Base-by-base conservation (phyloP, 2,888 invertebrate genomes). In the Eristalis intricaria region DNA sequence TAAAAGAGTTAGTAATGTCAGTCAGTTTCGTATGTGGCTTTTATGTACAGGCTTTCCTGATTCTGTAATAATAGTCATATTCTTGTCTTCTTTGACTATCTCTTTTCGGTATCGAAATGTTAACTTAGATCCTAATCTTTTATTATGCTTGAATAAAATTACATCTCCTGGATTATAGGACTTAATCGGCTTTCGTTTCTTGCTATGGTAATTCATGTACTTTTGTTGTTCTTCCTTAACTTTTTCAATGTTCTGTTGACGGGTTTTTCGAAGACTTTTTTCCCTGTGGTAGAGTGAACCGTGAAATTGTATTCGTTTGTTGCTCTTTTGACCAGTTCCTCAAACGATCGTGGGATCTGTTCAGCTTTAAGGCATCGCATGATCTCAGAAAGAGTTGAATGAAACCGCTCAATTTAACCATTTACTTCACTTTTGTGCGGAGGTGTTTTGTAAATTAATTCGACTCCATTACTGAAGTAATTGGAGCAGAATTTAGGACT, bases 11-110 rank as follows among this genome's bases (percentile, higher is more conserved):
- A 2, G 26, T 1, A 3, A 3, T 26, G 4, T 50, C 4, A 26
- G 60, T 82, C 61, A 88, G 19, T 82, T 88, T 68, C 74, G 69
- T 43, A 85, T 85, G 29, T 76, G 66, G 56, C 73, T 83, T 80
- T 85, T 80, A 35, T 83, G 80, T 8, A 85, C 35, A 0, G 38
- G 60, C 69, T 76, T 56, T 2, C 26, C 26, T 26, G 26, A 3
- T 3, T 26, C 3, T 26, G 26, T 26, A 2, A 26, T 26, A 26
- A 26, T 3, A 2, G 26, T 26, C 26, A 3, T 26, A 26, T 26
- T 26, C 3, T 26, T 26, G 3, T 26, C 26, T 26, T 26, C 26
- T 26, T 26, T 26, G 26, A 26, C 26, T 26, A 26, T 26, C 3
- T 26, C 26, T 26, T 26, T 1, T 26, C 3, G 26, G 3, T 26